A percentile compares a stretch with the other conserved stretches of the same genome.
Conservation (phyloP, 1,140 invertebrate genomes). For the Lasaia peninsularis region DNA sequence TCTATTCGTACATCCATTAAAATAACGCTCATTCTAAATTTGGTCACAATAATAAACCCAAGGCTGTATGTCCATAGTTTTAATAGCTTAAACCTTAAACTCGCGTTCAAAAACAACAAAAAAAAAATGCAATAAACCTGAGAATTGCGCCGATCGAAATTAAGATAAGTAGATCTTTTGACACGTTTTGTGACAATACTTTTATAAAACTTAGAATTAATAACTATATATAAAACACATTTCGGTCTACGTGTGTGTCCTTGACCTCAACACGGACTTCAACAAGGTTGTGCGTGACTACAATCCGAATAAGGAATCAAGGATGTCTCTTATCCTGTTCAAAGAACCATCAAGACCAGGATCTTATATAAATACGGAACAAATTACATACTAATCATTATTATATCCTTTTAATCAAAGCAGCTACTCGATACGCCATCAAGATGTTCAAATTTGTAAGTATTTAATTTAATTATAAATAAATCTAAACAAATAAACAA, state of each 20-base stretch:
- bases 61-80: background rate
- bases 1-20: background rate
- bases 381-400: constrained; percentile 35
- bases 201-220: too few species aligned
- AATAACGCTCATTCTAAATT: background rate
- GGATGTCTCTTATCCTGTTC: constrained; percentile 60
- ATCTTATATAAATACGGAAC: constrained; percentile 50
- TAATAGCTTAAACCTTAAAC: too few species aligned
- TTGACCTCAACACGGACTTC: constrained; percentile 50
- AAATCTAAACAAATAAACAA: background rate
- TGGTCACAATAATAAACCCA: background rate
- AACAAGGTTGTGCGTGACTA: constrained; percentile 53
- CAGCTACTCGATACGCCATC: constrained; percentile 1
- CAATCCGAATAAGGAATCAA: constrained; percentile 43
- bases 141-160: too few species aligned
- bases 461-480: constrained; percentile 29
- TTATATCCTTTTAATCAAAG: constrained; percentile 21
- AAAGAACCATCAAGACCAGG: constrained; percentile 23
- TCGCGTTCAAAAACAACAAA: too few species aligned
- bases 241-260: constrained; percentile 27
- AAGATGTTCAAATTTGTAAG: constrained; percentile 74
- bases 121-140: too few species aligned
- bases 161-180: too few species aligned
- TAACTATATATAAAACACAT: constrained; percentile 5
- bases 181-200: too few species aligned